Evolutionary conservation across 2,113 vertebrate genomes (phyloP).

Genomic region (Gyps fulvus): DNA sequence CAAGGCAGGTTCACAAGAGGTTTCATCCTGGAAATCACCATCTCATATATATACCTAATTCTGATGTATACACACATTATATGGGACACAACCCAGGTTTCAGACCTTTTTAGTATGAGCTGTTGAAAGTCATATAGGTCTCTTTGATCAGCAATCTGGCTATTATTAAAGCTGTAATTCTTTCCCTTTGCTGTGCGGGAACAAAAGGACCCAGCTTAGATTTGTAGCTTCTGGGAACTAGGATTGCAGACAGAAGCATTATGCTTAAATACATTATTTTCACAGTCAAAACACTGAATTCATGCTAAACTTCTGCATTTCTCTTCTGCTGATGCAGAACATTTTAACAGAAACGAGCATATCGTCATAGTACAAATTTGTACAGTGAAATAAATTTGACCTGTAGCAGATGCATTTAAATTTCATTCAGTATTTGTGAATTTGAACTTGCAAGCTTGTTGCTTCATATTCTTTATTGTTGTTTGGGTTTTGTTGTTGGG

Average conservation of each 20-base stretch:
- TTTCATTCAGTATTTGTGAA: background rate
- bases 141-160: background rate
- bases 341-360: background rate
- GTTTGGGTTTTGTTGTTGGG: background rate
- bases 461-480: background rate
- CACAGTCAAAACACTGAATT: background rate
- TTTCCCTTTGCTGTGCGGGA: background rate
- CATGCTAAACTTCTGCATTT: background rate
- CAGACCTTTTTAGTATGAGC: background rate
- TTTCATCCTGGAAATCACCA: background rate
- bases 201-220: background rate
- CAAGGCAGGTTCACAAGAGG: fast-evolving
- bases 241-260: background rate
- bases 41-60: background rate
- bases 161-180: background rate
- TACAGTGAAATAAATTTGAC: background rate
- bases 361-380: background rate
- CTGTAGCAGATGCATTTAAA: background rate
- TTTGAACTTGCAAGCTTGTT: background rate
- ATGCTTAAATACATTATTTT: background rate
- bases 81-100: background rate
- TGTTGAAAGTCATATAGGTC: background rate
- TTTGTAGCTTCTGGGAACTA: background rate
- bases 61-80: background rate
- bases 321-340: background rate